Conservation (phyloP, 2,888 invertebrate genomes). For the Drosophila formosana region DNA sequence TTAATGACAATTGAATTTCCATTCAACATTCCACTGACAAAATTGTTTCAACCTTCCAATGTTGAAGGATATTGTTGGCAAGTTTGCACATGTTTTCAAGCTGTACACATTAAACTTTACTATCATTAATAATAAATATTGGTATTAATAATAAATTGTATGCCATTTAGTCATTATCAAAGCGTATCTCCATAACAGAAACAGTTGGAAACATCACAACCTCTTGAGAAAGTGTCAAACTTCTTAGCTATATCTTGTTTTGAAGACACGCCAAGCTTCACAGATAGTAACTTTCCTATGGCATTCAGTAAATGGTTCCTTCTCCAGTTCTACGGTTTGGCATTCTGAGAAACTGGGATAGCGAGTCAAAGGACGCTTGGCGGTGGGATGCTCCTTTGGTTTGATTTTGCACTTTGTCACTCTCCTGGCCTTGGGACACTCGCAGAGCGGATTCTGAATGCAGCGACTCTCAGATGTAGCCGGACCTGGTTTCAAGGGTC, state of each 20-base stretch:
- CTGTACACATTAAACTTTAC: no score
- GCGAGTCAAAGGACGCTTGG: conserved; percentile 19
- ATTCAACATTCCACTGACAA: no score
- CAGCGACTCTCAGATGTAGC: background rate
- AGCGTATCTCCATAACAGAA: background rate
- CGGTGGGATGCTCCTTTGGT: background rate
- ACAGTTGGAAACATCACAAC: conserved; percentile 3
- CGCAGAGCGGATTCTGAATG: background rate
- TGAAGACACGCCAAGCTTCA: conserved; percentile 24
- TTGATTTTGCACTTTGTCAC: background rate
- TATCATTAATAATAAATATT: no score
- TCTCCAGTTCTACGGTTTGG: background rate
- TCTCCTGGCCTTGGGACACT: background rate
- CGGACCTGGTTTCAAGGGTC: background rate
- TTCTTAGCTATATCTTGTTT: conserved; percentile 14
- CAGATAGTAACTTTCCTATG: conserved; percentile 1
- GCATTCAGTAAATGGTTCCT: conserved; percentile 3
- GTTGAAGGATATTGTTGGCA: no score
- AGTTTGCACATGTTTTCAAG: background rate
- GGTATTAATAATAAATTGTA: background rate
- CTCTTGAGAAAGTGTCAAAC: background rate
- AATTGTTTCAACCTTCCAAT: no score
- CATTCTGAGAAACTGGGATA: conserved; percentile 63
- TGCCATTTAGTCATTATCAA: background rate
- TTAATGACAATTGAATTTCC: no score